Base-by-base conservation (phyloP, 2,888 invertebrate species). In the Drosophila tripunctata region DNA sequence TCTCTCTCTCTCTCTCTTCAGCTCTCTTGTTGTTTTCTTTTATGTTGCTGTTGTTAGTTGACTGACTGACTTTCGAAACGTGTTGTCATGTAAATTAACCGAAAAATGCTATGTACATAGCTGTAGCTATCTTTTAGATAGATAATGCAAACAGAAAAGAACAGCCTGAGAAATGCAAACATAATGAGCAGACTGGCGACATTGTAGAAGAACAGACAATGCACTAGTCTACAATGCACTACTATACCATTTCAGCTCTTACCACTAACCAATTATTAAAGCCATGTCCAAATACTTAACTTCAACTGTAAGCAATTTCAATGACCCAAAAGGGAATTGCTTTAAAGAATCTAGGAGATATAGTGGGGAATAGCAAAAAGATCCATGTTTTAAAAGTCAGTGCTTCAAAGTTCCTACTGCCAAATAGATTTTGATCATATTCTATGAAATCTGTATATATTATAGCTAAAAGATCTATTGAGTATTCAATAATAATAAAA, bases 31-130 rank as follows among this genome's bases (percentile, higher is more conserved):
- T 57, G 31, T 41, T 56, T 19, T 51, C 22, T 50, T 47, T 33
- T 21, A 6, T 44, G 19, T 50, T 36, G 40, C 17, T 52, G 19
- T 35, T 15, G 38, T 44, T 77, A 54, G 61, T 55, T 74, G 63
- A 61, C 63, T 67, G 73, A 81, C 81, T 87, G 88, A 82, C 81
- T 82, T 87, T 87, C 79, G 69, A 82, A 82, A 87, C 85, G 81
- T 81, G 85, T 82, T 82, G 82, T 87, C 86, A 82, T 82, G 82
- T 82, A 82, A 82, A 82, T 82, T 82, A 82, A 85, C 76, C 83
- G 55, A 87, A 81, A 51, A 85, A 62, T 55, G 67, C 67, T 70
- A 70, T 67, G 83, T 75, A 73, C 62, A 51, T 69, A 55, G 69
- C 50, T 47, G 76, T 41, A 62, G 64, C 47, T 57, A 73, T 38